Evolutionary conservation across 2,888 invertebrate species (phyloP), one percentile per base, ranked within the genome.

Genomic region (Apantesis nais): DNA sequence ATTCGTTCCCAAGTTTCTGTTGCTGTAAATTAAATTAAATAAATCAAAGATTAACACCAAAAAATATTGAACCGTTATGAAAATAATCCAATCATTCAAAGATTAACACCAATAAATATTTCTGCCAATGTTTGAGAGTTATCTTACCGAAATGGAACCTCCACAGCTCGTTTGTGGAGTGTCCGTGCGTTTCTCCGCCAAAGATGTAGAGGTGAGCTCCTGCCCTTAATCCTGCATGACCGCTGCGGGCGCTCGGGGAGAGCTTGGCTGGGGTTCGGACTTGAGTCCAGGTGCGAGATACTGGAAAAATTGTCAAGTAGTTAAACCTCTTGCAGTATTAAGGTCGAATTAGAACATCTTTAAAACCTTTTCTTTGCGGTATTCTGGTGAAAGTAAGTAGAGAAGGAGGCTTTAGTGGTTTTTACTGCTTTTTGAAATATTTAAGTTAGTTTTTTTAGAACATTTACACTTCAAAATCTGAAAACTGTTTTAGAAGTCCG

Each of bases 161-260:
- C 98, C 98, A 98, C 64, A 98, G 95, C 85, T 98, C 98, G 88
- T 97, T 97, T 73, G 96, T 96, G 29, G 97, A 94, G 82, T 96
- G 96, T 0, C 97, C 97, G 75, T 95, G 95, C 77, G 96, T 94
- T 89, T 98, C 98, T 0, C 98, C 98, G 8, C 98, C 98, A 90
- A 98, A 97, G 72, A 98, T 95, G 78, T 98, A 95, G 96, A 98
- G 97, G 71, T 97, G 97, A 3, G 97, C 97, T 22, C 97, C 97
- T 61, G 97, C 96, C 83, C 97, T 96, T 83, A 97, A 96, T n/a
- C 97, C 97, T 62, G 97, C 97, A 91, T 98, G 98, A 9, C 97
- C 97, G 83, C 97, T 96, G 76, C 98, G 95, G 12, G 97, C 96
- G 67, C 97, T 96, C 0, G 98, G 98, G 65, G 96, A 95, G 73